Conservation (phyloP, 2,113 vertebrate genomes). For the Ranitomeya imitator region DNA sequence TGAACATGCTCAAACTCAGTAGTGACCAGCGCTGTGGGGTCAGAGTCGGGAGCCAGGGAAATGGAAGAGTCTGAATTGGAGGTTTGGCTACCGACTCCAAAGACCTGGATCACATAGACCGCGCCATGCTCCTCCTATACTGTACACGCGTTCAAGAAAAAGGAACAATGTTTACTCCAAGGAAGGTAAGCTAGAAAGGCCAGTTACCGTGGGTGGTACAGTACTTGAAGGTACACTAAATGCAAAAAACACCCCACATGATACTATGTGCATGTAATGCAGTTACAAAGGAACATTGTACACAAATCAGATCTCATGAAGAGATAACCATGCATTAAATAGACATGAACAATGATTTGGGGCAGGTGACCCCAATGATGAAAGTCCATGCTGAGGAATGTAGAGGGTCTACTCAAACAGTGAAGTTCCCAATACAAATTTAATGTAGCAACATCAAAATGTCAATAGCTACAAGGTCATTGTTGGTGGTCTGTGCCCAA, state of each 20-base stretch:
- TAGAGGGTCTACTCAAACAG: not conserved
- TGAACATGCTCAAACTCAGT: too few species aligned
- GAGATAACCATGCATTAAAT: not conserved
- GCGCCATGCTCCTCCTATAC: too few species aligned
- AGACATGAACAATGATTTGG: not conserved
- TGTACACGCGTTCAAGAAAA: too few species aligned
- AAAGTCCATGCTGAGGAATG: constrained; percentile 7
- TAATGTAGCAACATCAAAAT: constrained; percentile 2
- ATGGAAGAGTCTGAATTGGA: too few species aligned
- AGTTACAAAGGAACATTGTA: not conserved
- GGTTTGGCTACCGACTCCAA: too few species aligned
- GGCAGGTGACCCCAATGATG: constrained; percentile 1
- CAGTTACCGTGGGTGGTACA: too few species aligned
- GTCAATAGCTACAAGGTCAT: constrained; percentile 62
- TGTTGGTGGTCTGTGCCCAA: constrained; percentile 74
- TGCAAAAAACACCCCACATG: not conserved
- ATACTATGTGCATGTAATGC: not conserved
- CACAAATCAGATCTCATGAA: not conserved
- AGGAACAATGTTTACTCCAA: too few species aligned
- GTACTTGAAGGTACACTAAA: too few species aligned
- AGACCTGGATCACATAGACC: too few species aligned
- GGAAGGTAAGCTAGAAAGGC: too few species aligned
- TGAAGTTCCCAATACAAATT: not conserved
- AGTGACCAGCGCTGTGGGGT: too few species aligned
- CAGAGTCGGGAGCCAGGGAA: too few species aligned